Evolutionary conservation across 2,888 invertebrate species (phyloP).

Genomic region (Amiota communis): DNA sequence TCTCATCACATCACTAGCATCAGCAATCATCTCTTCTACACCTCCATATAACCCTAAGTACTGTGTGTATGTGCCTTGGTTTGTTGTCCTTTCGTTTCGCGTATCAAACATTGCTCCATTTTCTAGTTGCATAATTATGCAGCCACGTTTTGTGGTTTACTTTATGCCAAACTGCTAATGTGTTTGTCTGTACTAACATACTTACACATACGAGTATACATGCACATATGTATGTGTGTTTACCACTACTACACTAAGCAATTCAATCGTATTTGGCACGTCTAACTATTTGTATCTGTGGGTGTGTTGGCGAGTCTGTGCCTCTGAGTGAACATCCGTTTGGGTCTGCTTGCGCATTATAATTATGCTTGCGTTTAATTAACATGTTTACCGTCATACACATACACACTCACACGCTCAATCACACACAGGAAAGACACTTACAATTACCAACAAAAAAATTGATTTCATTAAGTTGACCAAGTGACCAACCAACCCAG

Average conservation of each 20-base stretch:
- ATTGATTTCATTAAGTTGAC: conserved; percentile 43
- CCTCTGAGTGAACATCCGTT: conserved; percentile 33
- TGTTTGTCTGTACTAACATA: conserved; percentile 13
- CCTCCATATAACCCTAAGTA: too few relatives aligned
- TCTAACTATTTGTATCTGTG: background rate
- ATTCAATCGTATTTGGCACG: conserved; percentile 51
- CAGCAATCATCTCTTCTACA: too few relatives aligned
- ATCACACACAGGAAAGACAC: conserved; percentile 23
- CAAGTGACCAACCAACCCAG: conserved; percentile 46
- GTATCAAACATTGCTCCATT: conserved; percentile 43
- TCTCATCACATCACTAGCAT: background rate
- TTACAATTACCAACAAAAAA: conserved; percentile 28
- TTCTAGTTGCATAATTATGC: conserved; percentile 54
- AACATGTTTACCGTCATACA: conserved; percentile 51
- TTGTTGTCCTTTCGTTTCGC: conserved; percentile 35
- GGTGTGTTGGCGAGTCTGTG: conserved; percentile 23
- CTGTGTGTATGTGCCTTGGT: background rate
- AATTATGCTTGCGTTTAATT: conserved; percentile 60
- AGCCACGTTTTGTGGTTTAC: conserved; percentile 9
- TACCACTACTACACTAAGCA: conserved; percentile 30
- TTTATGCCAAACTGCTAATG: conserved; percentile 26
- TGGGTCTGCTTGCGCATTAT: conserved; percentile 46
- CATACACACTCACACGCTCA: conserved; percentile 28
- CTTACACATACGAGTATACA: conserved; percentile 23
- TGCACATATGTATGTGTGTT: background rate